These are phyloP conservation scores for Silurus asotus DNA, from an alignment of 2,113 vertebrate species.

Conservation along the genomic window DNA sequence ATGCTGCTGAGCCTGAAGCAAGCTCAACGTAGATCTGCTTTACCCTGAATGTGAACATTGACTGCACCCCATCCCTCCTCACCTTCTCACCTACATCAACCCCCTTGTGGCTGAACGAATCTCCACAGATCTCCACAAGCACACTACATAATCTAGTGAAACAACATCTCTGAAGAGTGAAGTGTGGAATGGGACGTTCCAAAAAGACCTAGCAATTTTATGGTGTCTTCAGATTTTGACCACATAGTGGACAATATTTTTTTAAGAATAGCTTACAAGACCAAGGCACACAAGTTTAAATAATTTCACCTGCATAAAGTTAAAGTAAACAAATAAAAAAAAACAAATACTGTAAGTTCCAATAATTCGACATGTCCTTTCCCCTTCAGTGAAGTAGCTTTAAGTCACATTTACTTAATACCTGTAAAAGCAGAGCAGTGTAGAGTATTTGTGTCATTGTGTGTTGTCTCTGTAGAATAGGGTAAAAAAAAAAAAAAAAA, in stretches of 20 bases:
- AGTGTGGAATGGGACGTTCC: too few relatives aligned
- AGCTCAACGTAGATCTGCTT: too few relatives aligned
- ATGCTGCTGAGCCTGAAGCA: too few relatives aligned
- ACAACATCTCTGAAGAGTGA: too few relatives aligned
- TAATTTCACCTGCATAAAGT: not conserved
- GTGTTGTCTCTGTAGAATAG: not conserved
- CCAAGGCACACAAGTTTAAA: not conserved
- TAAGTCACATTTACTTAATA: not conserved
- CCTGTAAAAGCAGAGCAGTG: not conserved
- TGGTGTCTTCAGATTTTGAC: too few relatives aligned
- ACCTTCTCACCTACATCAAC: too few relatives aligned
- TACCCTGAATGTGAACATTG: too few relatives aligned
- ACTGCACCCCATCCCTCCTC: too few relatives aligned
- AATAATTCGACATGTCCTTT: not conserved
- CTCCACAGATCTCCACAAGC: too few relatives aligned
- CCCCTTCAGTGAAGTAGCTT: not conserved
- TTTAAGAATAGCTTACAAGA: not conserved
- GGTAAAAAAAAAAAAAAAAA: not conserved
- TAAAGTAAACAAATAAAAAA: not conserved
- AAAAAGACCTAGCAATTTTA: too few relatives aligned
- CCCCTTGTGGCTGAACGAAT: too few relatives aligned
- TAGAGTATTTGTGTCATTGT: not conserved
- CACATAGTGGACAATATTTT: not conserved
- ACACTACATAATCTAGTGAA: too few relatives aligned
- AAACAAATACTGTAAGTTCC: not conserved